Conservation (phyloP, 2,113 vertebrate species). For the Sebastes fasciatus region DNA sequence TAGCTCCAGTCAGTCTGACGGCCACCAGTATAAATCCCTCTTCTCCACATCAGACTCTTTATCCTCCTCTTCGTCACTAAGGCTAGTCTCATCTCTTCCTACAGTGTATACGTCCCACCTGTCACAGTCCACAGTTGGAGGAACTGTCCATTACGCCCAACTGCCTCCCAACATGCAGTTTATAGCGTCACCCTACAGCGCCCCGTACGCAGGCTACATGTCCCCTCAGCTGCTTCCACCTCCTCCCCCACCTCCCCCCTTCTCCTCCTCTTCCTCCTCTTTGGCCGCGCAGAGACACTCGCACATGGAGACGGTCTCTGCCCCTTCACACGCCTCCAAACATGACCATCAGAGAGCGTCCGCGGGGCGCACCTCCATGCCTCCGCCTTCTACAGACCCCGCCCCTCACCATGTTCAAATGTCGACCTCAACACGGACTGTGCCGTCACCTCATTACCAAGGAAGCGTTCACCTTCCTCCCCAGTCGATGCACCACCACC, state of each 20-base stretch:
- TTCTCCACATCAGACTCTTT: conserved; percentile 76
- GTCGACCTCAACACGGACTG: conserved; percentile 84
- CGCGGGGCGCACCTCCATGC: conserved; percentile 83
- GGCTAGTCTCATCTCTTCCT: conserved; percentile 87
- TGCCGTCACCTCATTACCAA: conserved; percentile 86
- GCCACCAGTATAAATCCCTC: conserved; percentile 89
- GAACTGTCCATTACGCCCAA: conserved; percentile 92
- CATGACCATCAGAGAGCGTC: conserved; percentile 86
- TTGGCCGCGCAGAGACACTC: conserved; percentile 83
- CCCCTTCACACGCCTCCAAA: conserved; percentile 87
- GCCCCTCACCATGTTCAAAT: conserved; percentile 85
- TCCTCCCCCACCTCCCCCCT: conserved; percentile 86
- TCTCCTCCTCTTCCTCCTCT: conserved; percentile 87
- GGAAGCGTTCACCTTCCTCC: conserved; percentile 79
- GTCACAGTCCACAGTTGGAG: conserved; percentile 84
- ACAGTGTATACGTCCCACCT: conserved; percentile 89
- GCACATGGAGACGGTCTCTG: conserved; percentile 81
- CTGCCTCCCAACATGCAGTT: conserved; percentile 95
- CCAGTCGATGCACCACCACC: conserved; percentile 89
- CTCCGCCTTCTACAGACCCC: conserved; percentile 85
- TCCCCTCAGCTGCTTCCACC: conserved; percentile 92
- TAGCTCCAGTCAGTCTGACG: conserved; percentile 82
- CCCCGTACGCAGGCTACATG: conserved; percentile 92
- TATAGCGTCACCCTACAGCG: conserved; percentile 89
- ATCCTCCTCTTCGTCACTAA: conserved; percentile 74